A percentile compares a stretch with the other conserved stretches of the same genome.
phyloP scores from a whole-genome alignment of 2,797 vertebrate genomes.

The Phataginus tricuspis region DNA sequence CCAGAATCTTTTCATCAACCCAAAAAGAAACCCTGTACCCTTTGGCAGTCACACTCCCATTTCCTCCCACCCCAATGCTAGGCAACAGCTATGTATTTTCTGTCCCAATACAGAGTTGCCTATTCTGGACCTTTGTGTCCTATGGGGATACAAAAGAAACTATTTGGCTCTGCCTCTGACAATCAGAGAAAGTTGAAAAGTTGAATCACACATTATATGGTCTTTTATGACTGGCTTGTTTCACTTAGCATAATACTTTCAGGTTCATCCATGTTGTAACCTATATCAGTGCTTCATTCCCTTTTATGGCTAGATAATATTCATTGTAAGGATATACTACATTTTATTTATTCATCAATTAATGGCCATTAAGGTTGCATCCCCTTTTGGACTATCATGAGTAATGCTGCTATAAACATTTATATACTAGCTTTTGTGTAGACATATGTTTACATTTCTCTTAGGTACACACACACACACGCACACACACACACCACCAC shows the following conservation, averaged over 20 bases:
- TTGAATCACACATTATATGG: background rate
- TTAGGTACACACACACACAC: background rate
- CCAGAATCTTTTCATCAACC: background rate
- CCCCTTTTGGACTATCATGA: constrained; percentile 1
- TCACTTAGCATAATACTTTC: constrained; percentile 31
- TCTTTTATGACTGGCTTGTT: constrained; percentile 14
- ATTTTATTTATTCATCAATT: constrained; percentile 32
- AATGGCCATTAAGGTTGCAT: background rate
- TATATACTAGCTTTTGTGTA: constrained; percentile 9
- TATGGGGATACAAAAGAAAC: constrained; percentile 9
- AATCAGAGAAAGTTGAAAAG: background rate
- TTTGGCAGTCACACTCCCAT: background rate
- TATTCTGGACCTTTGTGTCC: background rate
- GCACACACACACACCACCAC: background rate
- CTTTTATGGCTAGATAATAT: constrained; percentile 2
- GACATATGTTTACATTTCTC: constrained; percentile 3
- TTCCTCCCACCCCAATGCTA: background rate
- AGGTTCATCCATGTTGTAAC: background rate
- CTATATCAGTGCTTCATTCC: background rate
- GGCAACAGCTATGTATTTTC: background rate
- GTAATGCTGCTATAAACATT: constrained; percentile 3
- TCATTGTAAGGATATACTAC: background rate
- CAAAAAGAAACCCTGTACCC: background rate
- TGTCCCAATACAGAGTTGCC: background rate
- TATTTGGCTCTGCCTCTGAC: constrained; percentile 5